Evolutionary conservation across 2,113 vertebrate genomes (phyloP).

Genomic region (Anthoscopus minutus): DNA sequence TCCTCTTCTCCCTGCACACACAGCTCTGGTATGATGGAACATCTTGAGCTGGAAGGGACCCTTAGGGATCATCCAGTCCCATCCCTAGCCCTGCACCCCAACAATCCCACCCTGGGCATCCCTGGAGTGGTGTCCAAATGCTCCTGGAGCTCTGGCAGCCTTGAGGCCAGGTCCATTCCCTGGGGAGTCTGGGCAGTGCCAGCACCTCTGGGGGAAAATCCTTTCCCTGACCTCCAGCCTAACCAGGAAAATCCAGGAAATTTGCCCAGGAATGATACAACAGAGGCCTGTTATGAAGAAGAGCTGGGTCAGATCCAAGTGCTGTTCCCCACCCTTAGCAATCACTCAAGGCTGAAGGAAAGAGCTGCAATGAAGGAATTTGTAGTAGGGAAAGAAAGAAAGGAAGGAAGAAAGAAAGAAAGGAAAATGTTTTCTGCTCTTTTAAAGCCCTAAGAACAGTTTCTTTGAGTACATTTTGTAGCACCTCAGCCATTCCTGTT

Average conservation of each 20-base stretch:
- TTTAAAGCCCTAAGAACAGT: background rate
- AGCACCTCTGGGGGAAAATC: background rate
- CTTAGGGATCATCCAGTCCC: accelerated
- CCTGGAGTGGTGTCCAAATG: accelerated
- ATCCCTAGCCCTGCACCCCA: background rate
- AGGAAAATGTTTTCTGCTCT: background rate
- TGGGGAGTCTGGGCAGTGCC: background rate
- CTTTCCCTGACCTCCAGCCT: background rate
- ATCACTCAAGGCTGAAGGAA: background rate
- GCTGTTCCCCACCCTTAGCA: background rate
- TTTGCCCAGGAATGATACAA: background rate
- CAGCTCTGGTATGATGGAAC: background rate
- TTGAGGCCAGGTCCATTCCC: background rate
- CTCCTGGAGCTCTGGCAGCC: background rate
- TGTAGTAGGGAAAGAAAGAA: background rate
- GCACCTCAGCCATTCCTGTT: background rate
- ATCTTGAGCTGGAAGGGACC: background rate
- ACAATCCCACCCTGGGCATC: background rate
- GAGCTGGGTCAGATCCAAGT: background rate
- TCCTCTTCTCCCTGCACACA: background rate
- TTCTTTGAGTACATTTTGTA: background rate
- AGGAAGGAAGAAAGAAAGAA: background rate
- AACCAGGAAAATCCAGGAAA: background rate
- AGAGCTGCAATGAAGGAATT: background rate
- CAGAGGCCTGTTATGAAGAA: background rate